These are phyloP conservation scores for Zaprionus lineosus DNA, from an alignment of 2,888 invertebrate genomes.

Conservation along the genomic window DNA sequence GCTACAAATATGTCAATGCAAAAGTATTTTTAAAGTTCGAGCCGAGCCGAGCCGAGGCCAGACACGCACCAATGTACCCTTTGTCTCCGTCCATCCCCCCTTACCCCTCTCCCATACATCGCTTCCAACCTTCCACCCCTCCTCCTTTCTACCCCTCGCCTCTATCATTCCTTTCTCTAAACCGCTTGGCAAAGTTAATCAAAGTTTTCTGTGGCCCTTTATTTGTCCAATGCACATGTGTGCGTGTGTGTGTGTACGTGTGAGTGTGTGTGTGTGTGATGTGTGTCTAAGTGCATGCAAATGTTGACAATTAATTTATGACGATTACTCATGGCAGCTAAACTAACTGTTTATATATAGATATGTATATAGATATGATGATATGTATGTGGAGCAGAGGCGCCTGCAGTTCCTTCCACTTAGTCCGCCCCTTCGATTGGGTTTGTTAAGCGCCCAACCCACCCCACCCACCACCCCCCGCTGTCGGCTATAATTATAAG, in stretches of 20 bases:
- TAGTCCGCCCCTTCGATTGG: background rate
- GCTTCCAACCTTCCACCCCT: background rate
- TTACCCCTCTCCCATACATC: no score
- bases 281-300: conserved; percentile 74
- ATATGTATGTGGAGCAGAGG: conserved; percentile 30
- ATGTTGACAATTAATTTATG: conserved; percentile 82
- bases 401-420: conserved; percentile 23
- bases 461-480: background rate
- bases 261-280: conserved; percentile 46
- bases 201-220: conserved; percentile 50
- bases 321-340: conserved; percentile 81
- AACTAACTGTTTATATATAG: conserved; percentile 71
- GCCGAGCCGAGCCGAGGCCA: conserved; percentile 32
- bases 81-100: background rate
- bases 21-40: conserved; percentile 67
- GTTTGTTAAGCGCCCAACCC: conserved; percentile 1
- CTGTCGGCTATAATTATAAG: conserved; percentile 59
- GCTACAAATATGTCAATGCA: conserved; percentile 68
- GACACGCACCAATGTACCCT: conserved; percentile 29
- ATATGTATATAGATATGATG: no score
- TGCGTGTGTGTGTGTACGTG: conserved; percentile 26
- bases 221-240: conserved; percentile 45
- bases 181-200: conserved; percentile 52
- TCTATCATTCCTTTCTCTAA: no score
- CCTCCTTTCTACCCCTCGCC: background rate